phyloP scores from a whole-genome alignment of 2,113 vertebrate species.

The Rutilus rutilus region DNA sequence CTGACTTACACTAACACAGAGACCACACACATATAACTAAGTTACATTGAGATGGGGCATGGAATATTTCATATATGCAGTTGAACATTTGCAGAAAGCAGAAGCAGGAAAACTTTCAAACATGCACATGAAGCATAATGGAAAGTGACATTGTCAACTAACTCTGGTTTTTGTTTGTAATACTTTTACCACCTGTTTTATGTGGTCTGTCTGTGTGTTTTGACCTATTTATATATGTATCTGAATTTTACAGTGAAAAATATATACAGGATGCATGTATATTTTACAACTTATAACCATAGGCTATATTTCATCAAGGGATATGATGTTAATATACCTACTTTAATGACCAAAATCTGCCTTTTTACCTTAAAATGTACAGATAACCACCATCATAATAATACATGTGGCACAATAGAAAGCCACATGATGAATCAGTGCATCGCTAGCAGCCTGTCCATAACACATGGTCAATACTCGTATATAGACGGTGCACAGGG shows the following conservation, averaged over 20 bases:
- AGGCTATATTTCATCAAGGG: too few relatives aligned
- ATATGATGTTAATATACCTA: too few relatives aligned
- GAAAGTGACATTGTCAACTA: constrained; percentile 11
- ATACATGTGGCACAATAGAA: too few relatives aligned
- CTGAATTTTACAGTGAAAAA: neutral
- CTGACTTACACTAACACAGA: constrained; percentile 23
- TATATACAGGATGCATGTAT: too few relatives aligned
- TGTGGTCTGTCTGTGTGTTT: neutral
- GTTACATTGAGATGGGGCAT: constrained; percentile 1
- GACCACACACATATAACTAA: constrained; percentile 53
- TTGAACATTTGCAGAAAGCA: neutral
- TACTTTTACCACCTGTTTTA: neutral
- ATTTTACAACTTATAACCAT: too few relatives aligned
- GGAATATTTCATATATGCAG: constrained; percentile 1
- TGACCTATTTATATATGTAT: neutral
- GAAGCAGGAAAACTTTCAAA: constrained; percentile 3
- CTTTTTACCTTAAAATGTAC: too few relatives aligned
- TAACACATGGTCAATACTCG: too few relatives aligned
- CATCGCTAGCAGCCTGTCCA: too few relatives aligned
- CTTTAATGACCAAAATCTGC: too few relatives aligned
- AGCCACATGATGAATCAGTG: too few relatives aligned
- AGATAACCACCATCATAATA: too few relatives aligned
- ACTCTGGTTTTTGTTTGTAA: neutral
- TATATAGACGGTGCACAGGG: too few relatives aligned
- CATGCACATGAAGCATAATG: constrained; percentile 1